phyloP scores from a whole-genome alignment of 2,797 vertebrate genomes.

The Falco cherrug region DNA sequence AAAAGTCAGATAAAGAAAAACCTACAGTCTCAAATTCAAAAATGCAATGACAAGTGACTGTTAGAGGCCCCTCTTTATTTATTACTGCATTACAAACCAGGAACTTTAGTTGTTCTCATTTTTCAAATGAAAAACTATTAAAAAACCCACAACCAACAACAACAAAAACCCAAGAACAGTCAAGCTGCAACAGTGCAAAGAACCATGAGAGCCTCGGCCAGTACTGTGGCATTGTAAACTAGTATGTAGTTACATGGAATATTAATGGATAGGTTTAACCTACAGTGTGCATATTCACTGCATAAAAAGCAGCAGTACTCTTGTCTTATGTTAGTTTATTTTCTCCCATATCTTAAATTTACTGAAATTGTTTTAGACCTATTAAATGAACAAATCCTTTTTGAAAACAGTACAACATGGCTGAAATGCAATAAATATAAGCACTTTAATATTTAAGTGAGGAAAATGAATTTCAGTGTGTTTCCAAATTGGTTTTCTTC shows the following conservation, averaged over 20 bases:
- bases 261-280: constrained; percentile 33
- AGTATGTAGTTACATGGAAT: not conserved
- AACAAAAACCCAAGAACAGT: not conserved
- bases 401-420: constrained; percentile 19
- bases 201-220: not conserved
- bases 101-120: not conserved
- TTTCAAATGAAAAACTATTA: not conserved
- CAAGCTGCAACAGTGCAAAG: not conserved
- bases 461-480: constrained; percentile 56
- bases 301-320: not conserved
- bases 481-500: constrained; percentile 62
- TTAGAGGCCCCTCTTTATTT: not conserved
- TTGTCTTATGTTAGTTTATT: not conserved
- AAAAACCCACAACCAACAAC: too few relatives aligned
- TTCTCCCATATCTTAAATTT: constrained; percentile 14
- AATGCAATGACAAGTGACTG: not conserved
- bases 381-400: constrained; percentile 44
- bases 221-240: not conserved
- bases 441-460: constrained; percentile 65
- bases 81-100: not conserved
- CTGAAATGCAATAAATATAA: constrained; percentile 61
- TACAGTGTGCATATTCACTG: not conserved
- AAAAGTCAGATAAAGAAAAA: not conserved
- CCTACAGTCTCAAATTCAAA: not conserved
- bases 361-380: constrained; percentile 11